Evolutionary conservation across 2,797 vertebrate genomes (phyloP).

Genomic region (Microctenopoma stevenorrisi): DNA sequence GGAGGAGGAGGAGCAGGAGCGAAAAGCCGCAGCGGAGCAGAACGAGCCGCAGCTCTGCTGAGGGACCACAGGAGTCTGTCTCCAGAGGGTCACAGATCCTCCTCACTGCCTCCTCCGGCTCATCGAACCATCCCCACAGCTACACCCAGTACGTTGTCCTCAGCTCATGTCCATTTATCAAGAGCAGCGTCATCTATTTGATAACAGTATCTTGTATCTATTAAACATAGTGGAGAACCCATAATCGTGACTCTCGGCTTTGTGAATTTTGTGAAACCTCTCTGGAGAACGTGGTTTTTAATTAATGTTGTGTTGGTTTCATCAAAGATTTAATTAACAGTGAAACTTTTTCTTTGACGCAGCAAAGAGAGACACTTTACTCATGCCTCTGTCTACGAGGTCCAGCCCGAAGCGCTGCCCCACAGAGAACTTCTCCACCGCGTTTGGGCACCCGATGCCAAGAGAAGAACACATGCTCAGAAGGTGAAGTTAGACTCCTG

Average conservation of each 20-base stretch:
- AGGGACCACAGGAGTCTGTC: constrained; percentile 86
- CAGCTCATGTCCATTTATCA: no score
- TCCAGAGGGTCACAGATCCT: constrained; percentile 89
- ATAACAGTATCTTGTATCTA: no score
- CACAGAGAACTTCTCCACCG: constrained; percentile 93
- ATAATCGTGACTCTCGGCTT: no score
- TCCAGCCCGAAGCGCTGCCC: constrained; percentile 96
- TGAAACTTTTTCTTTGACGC: neutral
- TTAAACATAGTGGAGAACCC: no score
- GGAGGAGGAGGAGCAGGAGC: neutral
- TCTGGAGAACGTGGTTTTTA: constrained; percentile 9
- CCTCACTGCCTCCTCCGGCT: constrained; percentile 90
- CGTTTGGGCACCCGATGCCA: constrained; percentile 88
- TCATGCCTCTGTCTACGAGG: constrained; percentile 87
- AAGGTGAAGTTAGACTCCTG: no score
- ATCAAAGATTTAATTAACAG: neutral
- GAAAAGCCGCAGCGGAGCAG: constrained; percentile 10
- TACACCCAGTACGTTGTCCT: constrained; percentile 85
- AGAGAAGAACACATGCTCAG: constrained; percentile 80
- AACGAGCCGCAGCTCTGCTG: constrained; percentile 52
- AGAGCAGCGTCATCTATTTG: no score
- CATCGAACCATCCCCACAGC: constrained; percentile 76
- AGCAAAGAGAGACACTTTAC: constrained; percentile 92
- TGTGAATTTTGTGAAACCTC: neutral
- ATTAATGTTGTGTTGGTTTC: neutral